Evolutionary conservation across 1,140 invertebrate genomes (phyloP).

Genomic region (Helicoverpa armigera): DNA sequence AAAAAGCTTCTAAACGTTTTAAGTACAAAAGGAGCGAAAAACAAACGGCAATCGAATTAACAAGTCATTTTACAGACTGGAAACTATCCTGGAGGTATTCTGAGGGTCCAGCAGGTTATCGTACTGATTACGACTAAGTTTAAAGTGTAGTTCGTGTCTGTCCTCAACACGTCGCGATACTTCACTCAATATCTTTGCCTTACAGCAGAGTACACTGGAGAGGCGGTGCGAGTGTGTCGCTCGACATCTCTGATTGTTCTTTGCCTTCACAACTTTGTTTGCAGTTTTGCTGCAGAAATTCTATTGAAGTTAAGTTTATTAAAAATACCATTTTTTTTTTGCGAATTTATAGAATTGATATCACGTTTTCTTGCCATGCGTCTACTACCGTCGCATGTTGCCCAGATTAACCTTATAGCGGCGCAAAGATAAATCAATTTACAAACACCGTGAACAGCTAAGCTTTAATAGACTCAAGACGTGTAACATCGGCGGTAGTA

Average conservation of each 20-base stretch:
- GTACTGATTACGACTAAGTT: background rate
- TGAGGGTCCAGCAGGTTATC: background rate
- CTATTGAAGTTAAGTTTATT: background rate
- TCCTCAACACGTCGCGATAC: background rate
- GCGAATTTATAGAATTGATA: background rate
- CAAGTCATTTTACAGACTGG: background rate
- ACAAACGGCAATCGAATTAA: background rate
- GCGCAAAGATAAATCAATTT: constrained; percentile 29
- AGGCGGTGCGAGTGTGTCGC: constrained; percentile 20
- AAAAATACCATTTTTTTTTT: background rate
- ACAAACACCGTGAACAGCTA: constrained; percentile 13
- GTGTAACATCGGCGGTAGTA: constrained; percentile 3
- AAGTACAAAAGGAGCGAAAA: background rate
- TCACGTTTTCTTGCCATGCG: background rate
- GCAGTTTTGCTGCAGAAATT: background rate
- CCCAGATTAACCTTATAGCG: background rate
- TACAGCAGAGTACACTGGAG: constrained; percentile 6
- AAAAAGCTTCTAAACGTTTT: constrained; percentile 2
- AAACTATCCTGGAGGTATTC: background rate
- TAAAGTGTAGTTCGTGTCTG: constrained; percentile 1
- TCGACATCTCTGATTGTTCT: constrained; percentile 10
- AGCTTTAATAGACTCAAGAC: constrained; percentile 2
- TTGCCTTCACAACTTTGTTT: constrained; percentile 1
- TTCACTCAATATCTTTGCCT: background rate
- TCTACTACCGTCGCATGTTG: constrained; percentile 1